Evolutionary conservation across 2,888 invertebrate genomes (phyloP), one percentile per base, ranked within the genome.

Genomic region (Tenthredo amoena): DNA sequence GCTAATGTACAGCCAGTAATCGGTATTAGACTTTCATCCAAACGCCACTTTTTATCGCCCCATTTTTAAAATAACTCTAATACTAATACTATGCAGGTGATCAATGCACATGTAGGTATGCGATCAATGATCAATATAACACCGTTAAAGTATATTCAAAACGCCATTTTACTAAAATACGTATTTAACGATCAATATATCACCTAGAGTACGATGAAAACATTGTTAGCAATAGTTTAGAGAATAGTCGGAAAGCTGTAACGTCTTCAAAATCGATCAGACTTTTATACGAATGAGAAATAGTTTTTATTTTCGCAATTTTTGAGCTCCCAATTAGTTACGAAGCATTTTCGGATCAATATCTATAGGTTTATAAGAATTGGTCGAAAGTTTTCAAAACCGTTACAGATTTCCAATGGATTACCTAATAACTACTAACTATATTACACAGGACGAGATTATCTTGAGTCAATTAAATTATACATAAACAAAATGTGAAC

Each of bases 21-120:
- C 4, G 47, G 10, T 21, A 47, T 47, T 43, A 43, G 15, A 47
- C 34, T 55, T 58, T 62, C 58, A 58, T 62, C 15, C 50, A 40
- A 81, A 81, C 31, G 40, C 37, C n/a, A 40, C 40, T 62, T 81
- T 40, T 50, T 4, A 37, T 43, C 37, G 3, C 10, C n/a, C 21
- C 21, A 34, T 81, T 37, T 62, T 12, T 10, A 7, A 58, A 37
- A n/a, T 72, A 72, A 72, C 12, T 81, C 26, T 62, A 81, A 58
- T 7, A 50, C 79, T 81, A 62, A 81, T 37, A 10, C 79, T 81
- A 62, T 40, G 77, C n/a, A 50, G 50, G 55, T 50, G 31, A 77
- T 50, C 18, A 26, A 50, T 76, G 43, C 4, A 76, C 26, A 37
- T 47, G 31, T 34, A 26, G 34, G 34, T 34, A 34, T 43, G 21